Evolutionary conservation across 2,888 invertebrate species (phyloP).

Genomic region (Stenotaenia linearis): DNA sequence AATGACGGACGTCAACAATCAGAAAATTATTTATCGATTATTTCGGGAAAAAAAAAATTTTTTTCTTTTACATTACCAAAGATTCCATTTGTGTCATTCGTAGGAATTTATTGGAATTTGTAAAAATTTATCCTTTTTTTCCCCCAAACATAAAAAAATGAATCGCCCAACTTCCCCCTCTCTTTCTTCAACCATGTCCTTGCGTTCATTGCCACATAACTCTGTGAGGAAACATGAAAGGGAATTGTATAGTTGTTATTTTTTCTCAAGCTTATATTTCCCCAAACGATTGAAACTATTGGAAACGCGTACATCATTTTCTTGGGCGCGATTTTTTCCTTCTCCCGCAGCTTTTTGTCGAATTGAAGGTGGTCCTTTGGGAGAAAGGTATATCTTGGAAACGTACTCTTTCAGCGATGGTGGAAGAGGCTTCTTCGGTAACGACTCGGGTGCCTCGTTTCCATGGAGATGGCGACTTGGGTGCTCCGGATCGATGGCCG

Average conservation of each 20-base stretch:
- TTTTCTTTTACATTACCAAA: no score
- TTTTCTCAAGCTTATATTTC: conserved; percentile 12
- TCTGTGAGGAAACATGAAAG: conserved; percentile 13
- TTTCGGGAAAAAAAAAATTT: not conserved
- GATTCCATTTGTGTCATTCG: not conserved
- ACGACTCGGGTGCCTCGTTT: conserved; percentile 13
- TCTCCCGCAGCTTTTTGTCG: not conserved
- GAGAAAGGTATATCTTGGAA: conserved; percentile 3
- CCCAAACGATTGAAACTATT: conserved; percentile 23
- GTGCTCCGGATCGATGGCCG: conserved; percentile 16
- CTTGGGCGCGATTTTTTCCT: not conserved
- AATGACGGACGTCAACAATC: not conserved
- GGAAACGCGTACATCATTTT: conserved; percentile 24
- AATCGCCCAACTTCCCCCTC: not conserved
- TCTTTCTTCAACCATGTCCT: conserved; percentile 6
- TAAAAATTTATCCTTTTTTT: not conserved
- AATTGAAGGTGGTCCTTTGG: conserved; percentile 1
- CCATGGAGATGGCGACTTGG: conserved; percentile 16
- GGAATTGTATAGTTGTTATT: conserved; percentile 24
- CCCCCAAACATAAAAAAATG: not conserved
- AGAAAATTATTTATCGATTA: not conserved
- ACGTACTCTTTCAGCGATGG: not conserved
- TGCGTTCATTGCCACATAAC: conserved; percentile 19
- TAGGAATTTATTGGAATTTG: conserved; percentile 21
- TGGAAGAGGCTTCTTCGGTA: not conserved